Percentiles rank a stretch among this genome's conserved stretches.
These are phyloP conservation scores for Thunnus thynnus DNA, from an alignment of 2,113 vertebrate species.

Conservation along the genomic window DNA sequence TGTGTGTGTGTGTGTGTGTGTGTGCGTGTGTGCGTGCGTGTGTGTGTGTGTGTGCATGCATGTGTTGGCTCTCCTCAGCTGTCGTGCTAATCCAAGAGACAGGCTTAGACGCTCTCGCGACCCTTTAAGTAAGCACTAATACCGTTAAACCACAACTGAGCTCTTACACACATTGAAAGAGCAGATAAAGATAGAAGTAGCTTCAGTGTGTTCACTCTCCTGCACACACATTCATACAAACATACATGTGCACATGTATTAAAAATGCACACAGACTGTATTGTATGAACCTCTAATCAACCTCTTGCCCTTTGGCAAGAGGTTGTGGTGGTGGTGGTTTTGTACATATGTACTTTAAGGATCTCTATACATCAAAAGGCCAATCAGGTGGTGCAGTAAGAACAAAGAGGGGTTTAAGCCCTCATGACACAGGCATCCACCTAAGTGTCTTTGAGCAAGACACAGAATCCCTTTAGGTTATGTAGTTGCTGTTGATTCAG, in stretches of 20 bases:
- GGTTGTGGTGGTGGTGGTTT: conserved; percentile 42
- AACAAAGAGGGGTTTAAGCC: conserved; percentile 37
- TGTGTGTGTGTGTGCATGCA: conserved; percentile 22
- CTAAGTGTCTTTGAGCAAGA: conserved; percentile 32
- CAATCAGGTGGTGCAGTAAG: conserved; percentile 37
- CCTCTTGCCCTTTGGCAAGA: conserved; percentile 13
- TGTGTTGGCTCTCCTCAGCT: conserved; percentile 39
- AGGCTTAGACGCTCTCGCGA: conserved; percentile 75
- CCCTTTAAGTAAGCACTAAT: conserved; percentile 80
- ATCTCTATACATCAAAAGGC: conserved; percentile 18
- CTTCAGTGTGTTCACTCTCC: neutral
- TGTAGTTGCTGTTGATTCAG: neutral
- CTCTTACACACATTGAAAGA: conserved; percentile 63
- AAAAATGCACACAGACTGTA: neutral
- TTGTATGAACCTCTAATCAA: conserved; percentile 28
- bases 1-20: conserved; percentile 8
- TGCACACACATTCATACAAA: neutral
- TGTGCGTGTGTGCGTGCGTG: conserved; percentile 6
- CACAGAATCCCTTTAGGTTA: neutral
- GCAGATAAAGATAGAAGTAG: conserved; percentile 71
- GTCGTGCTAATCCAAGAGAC: conserved; percentile 74
- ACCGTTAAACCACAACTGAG: conserved; percentile 81
- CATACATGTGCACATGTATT: neutral
- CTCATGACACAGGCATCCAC: conserved; percentile 28
- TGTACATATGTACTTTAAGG: conserved; percentile 38